These are phyloP conservation scores for Drosophila willistoni DNA, from an alignment of 1,140 invertebrate species.

Conservation along the genomic window DNA sequence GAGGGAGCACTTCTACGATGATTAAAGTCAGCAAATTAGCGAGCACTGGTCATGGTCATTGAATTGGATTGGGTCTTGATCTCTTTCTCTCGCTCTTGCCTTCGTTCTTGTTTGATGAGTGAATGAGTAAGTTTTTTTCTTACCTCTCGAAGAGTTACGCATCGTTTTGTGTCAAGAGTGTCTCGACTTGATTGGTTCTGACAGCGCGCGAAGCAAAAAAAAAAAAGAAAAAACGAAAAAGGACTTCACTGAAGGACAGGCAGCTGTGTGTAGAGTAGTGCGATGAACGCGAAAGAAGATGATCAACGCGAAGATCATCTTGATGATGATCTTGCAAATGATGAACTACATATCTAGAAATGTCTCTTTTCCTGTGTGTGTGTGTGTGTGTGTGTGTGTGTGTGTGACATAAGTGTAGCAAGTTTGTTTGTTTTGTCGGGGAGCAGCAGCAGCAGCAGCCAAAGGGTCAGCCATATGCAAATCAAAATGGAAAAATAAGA, in stretches of 20 bases:
- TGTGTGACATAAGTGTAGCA: constrained; percentile 75
- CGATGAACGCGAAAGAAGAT: constrained; percentile 53
- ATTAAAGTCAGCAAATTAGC: constrained; percentile 66
- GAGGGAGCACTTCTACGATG: constrained; percentile 19
- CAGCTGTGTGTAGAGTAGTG: constrained; percentile 48
- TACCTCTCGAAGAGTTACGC: constrained; percentile 79
- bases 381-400: constrained; percentile 9
- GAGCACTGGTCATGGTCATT: constrained; percentile 46
- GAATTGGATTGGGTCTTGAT: constrained; percentile 2
- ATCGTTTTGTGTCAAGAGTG: constrained; percentile 80
- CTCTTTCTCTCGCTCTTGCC: constrained; percentile 27
- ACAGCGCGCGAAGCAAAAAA: constrained; percentile 69
- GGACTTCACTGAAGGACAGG: constrained; percentile 45
- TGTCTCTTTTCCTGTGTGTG: constrained; percentile 12
- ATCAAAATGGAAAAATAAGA: constrained; percentile 45
- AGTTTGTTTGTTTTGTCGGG: constrained; percentile 67
- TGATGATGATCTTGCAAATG: constrained; percentile 53
- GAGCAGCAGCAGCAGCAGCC: constrained; percentile 25
- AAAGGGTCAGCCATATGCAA: constrained; percentile 75
- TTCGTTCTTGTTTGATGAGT: constrained; percentile 56
- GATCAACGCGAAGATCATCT: constrained; percentile 53
- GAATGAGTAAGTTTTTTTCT: constrained; percentile 40
- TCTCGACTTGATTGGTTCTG: constrained; percentile 79
- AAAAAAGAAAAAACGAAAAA: constrained; percentile 7
- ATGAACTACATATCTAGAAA: constrained; percentile 24